Evolutionary conservation across 2,888 invertebrate species (phyloP), one percentile per base, ranked within the genome.

Genomic region (Suillia variegata): DNA sequence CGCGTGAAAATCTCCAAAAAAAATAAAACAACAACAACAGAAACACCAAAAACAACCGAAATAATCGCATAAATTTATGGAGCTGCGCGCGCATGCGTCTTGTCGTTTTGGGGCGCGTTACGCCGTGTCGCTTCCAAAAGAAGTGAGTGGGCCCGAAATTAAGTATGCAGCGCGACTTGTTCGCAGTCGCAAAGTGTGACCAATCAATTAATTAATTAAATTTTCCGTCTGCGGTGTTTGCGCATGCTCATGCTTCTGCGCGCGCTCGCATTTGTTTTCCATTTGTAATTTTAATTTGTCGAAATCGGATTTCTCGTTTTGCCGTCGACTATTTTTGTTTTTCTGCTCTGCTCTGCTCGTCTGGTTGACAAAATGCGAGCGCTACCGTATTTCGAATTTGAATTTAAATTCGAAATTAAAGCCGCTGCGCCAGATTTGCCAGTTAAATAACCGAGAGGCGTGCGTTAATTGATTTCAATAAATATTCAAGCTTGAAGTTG

Each of bases 261-360:
- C n/a, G n/a, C n/a, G n/a, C n/a, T n/a, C n/a, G n/a, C n/a, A n/a
- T n/a, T n/a, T n/a, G n/a, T n/a, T n/a, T n/a, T n/a, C n/a, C 71
- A 72, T 74, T 72, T 74, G 72, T 72, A 72, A 72, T 72, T 72
- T 72, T 71, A 74, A 72, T 74, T 72, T 74, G 72, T 74, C 72
- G 72, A 74, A 72, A 71, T n/a, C 72, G 72, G 74, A 74, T 74
- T 72, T 74, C 71, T 74, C 72, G 74, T 74, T 74, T 8, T 13
- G 6, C n/a, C 15, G 38, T n/a, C n/a, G 8, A 8, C n/a, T 4
- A 4, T 6, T n/a, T 38, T 38, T n/a, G 38, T n/a, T n/a, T n/a
- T n/a, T n/a, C n/a, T n/a, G n/a, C n/a, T n/a, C n/a, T n/a, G n/a
- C n/a, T n/a, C n/a, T n/a, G n/a, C n/a, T n/a, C n/a, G n/a, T n/a